phyloP scores from a whole-genome alignment of 1,140 invertebrate genomes.

The Dysdera silvatica region DNA sequence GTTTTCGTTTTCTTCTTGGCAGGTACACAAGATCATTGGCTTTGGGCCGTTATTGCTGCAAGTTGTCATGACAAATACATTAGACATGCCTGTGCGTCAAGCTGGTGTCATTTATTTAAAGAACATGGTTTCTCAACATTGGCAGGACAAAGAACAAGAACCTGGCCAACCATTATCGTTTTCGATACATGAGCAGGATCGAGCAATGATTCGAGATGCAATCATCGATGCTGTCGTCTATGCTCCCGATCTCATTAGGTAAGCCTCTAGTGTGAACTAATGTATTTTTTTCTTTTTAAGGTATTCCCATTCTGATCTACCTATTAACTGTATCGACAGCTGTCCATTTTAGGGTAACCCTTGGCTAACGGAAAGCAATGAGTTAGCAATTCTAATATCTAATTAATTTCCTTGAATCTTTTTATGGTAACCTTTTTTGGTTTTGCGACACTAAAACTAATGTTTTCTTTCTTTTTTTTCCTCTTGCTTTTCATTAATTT shows the following conservation, averaged over 20 bases:
- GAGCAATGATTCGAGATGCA: constrained; percentile 79
- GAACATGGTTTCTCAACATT: constrained; percentile 81
- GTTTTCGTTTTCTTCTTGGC: not conserved
- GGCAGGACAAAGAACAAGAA: constrained; percentile 76
- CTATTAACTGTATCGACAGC: no score
- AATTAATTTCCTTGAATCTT: no score
- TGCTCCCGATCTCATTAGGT: constrained; percentile 79
- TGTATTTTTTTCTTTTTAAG: not conserved
- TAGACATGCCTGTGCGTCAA: constrained; percentile 87
- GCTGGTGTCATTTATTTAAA: constrained; percentile 95
- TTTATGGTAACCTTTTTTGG: no score
- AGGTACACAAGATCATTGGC: constrained; percentile 93
- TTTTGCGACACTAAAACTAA: no score
- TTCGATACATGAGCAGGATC: constrained; percentile 91
- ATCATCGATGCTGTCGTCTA: constrained; percentile 93
- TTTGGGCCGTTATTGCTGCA: constrained; percentile 88
- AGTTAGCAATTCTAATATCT: no score
- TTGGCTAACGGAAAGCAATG: no score
- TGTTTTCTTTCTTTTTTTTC: no score
- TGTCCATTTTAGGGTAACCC: no score
- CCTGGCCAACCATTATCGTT: constrained; percentile 65
- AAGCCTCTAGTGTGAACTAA: constrained; percentile 7
- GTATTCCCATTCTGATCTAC: not conserved
- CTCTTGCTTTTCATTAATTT: no score
- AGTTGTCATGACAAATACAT: constrained; percentile 75